Evolutionary conservation across 2,113 vertebrate genomes (phyloP), one percentile per base, ranked within the genome.

Genomic region (Falco punctatus): DNA sequence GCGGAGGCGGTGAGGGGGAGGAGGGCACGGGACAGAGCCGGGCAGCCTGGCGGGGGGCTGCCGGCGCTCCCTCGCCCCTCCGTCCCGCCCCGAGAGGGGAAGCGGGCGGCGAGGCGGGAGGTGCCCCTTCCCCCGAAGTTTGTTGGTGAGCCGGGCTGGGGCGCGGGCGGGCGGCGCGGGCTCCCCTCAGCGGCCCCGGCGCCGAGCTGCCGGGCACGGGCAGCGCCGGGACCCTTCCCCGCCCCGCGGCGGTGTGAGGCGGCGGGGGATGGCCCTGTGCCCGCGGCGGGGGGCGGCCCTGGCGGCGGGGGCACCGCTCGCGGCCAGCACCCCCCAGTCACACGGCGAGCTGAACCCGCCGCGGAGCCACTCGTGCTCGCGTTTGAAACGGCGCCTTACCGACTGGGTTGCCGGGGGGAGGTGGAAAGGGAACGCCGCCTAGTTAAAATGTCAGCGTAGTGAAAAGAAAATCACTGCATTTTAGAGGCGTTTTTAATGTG

Each of bases 41-140:
- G 26, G 54, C n/a, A 64, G 46, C 42, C 9, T 3, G 20, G 9
- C 15, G 40, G 40, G 35, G 1, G 42, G 48, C 28, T 19, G 48
- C 42, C 7, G 61, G 58, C 15, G 61, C 57, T 83, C 69, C 28
- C 58, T 59, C 40, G 3, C 24, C 32, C 24, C 10, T 14, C 4
- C 5, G 75, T 79, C 46, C 88, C 67, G 57, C 20, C 65, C 75
- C 33, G 78, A 1, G 58, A 52, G 35, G 85, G 87, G 83, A 66
- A 21, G 58, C 77, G 77, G 54, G 59, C 59, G 58, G 61, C 67
- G 33, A 14, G 86, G 20, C 28, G 5, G 74, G 46, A 35, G 77
- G 11, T 40, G 73, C 28, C 57, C 66, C 26, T 32, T 62, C 15
- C 88, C 27, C 69, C n/a, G 82, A 97, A 97, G 89, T 97, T 97